Evolutionary conservation across 53 echinoderm and acorn worm species (phyloP), one percentile per base, ranked within the genome.

Genomic region (Holothuria scabra): DNA sequence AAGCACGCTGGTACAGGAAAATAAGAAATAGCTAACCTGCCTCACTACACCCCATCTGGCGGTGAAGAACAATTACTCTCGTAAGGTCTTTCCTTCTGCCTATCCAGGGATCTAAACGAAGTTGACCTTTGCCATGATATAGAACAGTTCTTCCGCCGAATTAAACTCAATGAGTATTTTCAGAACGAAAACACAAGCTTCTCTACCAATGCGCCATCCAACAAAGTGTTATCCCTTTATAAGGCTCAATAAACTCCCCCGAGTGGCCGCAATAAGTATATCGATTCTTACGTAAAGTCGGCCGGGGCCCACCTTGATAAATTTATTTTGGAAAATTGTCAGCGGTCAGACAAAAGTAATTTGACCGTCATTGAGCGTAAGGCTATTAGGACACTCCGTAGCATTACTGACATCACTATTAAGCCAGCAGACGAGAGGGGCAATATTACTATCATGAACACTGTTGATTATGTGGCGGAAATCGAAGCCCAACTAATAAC

Each of bases 371-470:
- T 28, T 12, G 6, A 68, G 29, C n/a, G 37, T 8, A 10, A 68
- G 69, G 69, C 69, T 12, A 68, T 68, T 32, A 68, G 29, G 29
- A 28, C 69, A 26, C 69, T 68, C 69, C 37, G 1, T 8, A 0
- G 0, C 9, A 68, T 28, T 1, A 30, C 25, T 3, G 32, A 68
- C 69, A 68, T 68, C 1, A 68, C 28, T 11, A 68, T 68, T 21
- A 35, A 68, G 29, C 32, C 69, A 24, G 69, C 69, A 68, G 69
- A 68, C 37, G 1, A 68, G 29, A 14, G 69, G 69, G 69, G 69
- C 30, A 35, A 1, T 32, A 68, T 68, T 20, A 68, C 69, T 30
- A 20, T 68, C 21, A 68, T 68, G n/a, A 24, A 68, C 37, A 68
- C 69, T 10, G 30, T 30, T 11, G 69, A 68, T 30, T 68, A 68